Percentiles rank a stretch among this genome's conserved stretches.
phyloP scores from a whole-genome alignment of 2,888 invertebrate species.

The Cantharis flavilabris region DNA sequence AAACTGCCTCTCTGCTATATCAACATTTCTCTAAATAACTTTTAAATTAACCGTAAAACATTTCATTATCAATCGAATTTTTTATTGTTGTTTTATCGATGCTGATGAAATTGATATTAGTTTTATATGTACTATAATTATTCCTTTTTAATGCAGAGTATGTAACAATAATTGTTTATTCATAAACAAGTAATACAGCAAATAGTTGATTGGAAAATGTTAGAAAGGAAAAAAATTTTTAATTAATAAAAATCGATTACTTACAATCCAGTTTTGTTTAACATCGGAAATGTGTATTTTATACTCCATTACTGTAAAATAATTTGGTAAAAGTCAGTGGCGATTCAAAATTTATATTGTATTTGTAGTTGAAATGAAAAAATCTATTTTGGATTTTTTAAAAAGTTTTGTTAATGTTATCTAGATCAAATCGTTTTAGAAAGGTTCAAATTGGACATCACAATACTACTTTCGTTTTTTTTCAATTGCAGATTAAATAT shows the following conservation, averaged over 20 bases:
- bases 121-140: background rate
- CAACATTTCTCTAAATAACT: background rate
- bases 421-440: too few relatives aligned
- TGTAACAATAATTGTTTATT: background rate
- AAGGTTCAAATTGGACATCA: too few relatives aligned
- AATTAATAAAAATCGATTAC: background rate
- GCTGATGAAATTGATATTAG: background rate
- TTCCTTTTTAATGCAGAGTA: background rate
- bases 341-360: background rate
- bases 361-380: too few relatives aligned
- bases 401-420: too few relatives aligned
- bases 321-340: background rate
- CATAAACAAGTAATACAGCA: too few relatives aligned
- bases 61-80: background rate
- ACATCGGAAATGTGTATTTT: background rate
- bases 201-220: background rate
- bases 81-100: too few relatives aligned
- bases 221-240: background rate
- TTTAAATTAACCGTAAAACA: background rate
- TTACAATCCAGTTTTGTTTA: background rate
- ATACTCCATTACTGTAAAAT: too few relatives aligned
- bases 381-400: too few relatives aligned
- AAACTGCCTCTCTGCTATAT: background rate
- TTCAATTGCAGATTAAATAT: too few relatives aligned
- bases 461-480: too few relatives aligned